Evolutionary conservation across 2,113 vertebrate genomes (phyloP), one percentile per base, ranked within the genome.

Genomic region (Sinocyclocheilus maitianheensis): DNA sequence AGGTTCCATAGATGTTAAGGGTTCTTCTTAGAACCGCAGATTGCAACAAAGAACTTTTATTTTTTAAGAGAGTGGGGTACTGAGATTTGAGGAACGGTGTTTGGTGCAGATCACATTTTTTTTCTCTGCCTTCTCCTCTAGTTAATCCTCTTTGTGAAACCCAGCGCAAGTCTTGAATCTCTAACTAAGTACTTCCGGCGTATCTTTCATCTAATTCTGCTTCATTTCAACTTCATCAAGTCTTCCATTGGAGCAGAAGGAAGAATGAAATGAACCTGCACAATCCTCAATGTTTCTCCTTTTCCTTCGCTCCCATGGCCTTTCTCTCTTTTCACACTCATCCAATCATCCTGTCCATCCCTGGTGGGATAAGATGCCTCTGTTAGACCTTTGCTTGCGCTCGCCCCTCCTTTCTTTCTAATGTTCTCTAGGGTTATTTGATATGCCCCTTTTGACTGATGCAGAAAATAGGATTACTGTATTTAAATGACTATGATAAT

Each of bases 401-500:
- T 34, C 58, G 82, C 84, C 77, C 87, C 88, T 89, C 86, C 77
- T 85, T 65, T 67, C 71, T 69, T 53, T 87, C 88, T 85, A 86
- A 89, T 91, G 63, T 86, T 77, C 82, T 83, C 77, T 67, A 89
- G 88, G 87, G 91, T 92, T 91, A 92, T 92, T 93, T 92, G 92
- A 93, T 92, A 91, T 91, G 93, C 90, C 94, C 81, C 88, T 93
- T 94, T 92, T 94, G 93, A 93, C 94, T 94, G 90, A 93, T 92
- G 95, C 95, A 94, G 95, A 96, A 96, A 97, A 97, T 97, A 95
- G 96, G 96, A 97, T 97, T 97, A 97, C 96, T 96, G 95, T 96
- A 97, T 97, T 97, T 96, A 97, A 96, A 97, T 97, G 94, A 95
- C 96, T 96, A 96, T 96, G 96, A 95, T 96, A 97, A 97, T 97